Base-by-base conservation (phyloP, 2,888 invertebrate genomes). In the Cheilosia soror region DNA sequence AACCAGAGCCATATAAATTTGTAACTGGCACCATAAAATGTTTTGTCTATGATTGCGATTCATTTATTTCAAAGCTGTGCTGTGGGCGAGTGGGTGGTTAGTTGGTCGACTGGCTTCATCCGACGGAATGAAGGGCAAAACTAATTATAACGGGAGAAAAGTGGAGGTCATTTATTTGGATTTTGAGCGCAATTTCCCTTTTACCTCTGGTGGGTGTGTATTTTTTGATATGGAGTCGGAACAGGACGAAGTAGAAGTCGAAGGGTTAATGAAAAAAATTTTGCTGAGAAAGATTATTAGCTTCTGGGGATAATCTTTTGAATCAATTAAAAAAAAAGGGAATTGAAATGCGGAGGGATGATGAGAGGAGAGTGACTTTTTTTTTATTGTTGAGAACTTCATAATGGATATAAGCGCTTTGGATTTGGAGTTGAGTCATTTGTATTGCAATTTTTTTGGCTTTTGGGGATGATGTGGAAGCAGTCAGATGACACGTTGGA, bases 21-120 rank as follows among this genome's bases (percentile, higher is more conserved):
- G 85, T 85, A 85, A 85, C 85, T 85, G 85, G 85, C 76, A 85
- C 85, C 85, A 76, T 85, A 77, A 81, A 85, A 85, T 81, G 81
- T 81, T 81, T 85, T 85, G 81, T 78, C 87, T 87, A 87, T 87
- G 87, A 87, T 87, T 87, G 87, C 87, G 83, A 84, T 87, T 87
- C 87, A 87, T 87, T 87, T 84, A 68, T 79, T 87, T 77, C 60
- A 72, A 72, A 75, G 79, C 71, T 68, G 66, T 66, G 49, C 65
- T 49, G 25, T 31, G 79, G 31, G 25, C 60, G 77, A 37, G 47
- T 33, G 25, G 25, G 27, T 33, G 25, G 20, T 13, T 33, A 20
- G 60, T 55, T 73, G 27, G 42, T 42, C 27, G 53, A 42, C 37
- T 55, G 60, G 15, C 6, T 62, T 40, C 11, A 9, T 6, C 6